phyloP scores from a whole-genome alignment of 2,797 vertebrate species.

The Peromyscus melanophrys region DNA sequence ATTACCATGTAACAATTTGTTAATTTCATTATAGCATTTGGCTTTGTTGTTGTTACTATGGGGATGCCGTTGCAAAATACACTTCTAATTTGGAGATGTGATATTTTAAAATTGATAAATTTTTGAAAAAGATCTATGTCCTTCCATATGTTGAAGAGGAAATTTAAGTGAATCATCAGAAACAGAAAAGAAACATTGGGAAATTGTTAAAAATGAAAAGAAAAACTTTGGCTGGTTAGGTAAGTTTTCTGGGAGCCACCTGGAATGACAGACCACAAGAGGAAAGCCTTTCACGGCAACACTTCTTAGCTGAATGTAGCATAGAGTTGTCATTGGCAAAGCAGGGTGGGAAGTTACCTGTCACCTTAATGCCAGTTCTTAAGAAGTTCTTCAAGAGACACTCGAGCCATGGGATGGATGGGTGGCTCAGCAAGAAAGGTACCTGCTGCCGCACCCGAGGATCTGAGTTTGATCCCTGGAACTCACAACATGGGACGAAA shows the following conservation, averaged over 20 bases:
- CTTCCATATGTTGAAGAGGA: not conserved
- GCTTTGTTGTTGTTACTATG: not conserved
- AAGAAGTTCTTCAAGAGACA: slow-evolving; percentile 42
- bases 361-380: not conserved
- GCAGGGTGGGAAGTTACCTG: not conserved
- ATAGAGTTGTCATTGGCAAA: not conserved
- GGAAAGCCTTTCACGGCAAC: not conserved
- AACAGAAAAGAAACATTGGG: not conserved
- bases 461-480: not conserved
- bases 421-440: not conserved
- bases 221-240: slow-evolving; percentile 26
- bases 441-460: not conserved
- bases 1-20: slow-evolving; percentile 40
- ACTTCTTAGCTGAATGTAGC: not conserved
- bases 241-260: slow-evolving; percentile 10
- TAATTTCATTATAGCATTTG: slow-evolving; percentile 27
- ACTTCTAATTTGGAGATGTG: not conserved
- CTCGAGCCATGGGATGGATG: not conserved
- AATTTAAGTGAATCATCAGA: not conserved
- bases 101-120: slow-evolving; percentile 10
- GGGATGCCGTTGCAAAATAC: not conserved
- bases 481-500: not conserved
- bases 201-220: not conserved
- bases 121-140: slow-evolving; percentile 3
- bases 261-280: not conserved